Evolutionary conservation across 2,797 vertebrate genomes (phyloP).

Genomic region (Hippopotamyrus pictus): DNA sequence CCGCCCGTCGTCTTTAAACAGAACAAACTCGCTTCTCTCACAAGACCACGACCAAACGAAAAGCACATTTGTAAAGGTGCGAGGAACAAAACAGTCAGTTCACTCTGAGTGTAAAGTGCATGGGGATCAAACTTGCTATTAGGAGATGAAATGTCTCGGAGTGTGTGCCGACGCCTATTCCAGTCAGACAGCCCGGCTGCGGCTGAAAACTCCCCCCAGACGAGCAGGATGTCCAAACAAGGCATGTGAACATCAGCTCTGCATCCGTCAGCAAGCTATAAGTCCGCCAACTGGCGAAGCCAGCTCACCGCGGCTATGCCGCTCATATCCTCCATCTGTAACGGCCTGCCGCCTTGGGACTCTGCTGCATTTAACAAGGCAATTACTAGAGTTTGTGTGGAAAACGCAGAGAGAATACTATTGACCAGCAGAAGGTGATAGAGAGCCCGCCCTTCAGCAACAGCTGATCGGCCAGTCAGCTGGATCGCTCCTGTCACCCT

Average conservation of each 20-base stretch:
- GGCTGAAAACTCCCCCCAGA: not conserved
- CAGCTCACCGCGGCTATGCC: not conserved
- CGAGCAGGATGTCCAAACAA: not conserved
- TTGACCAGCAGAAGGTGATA: not conserved
- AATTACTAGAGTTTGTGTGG: not conserved
- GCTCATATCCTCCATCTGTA: not conserved
- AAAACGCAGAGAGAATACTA: not conserved
- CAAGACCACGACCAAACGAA: not conserved
- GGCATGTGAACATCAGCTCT: not conserved
- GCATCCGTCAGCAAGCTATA: not conserved
- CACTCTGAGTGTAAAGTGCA: not conserved
- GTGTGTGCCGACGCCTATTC: not conserved
- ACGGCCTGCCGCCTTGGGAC: not conserved
- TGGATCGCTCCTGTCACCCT: not conserved
- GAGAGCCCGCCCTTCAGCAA: not conserved
- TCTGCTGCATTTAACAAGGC: not conserved
- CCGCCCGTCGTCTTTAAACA: conserved; percentile 5
- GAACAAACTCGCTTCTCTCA: not conserved
- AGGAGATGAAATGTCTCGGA: not conserved
- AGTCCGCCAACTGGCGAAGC: not conserved
- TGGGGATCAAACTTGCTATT: not conserved
- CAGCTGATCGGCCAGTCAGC: not conserved
- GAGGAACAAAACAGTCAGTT: not conserved
- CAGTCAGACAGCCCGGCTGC: not conserved
- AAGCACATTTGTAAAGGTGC: not conserved